Conservation (phyloP, 2,888 invertebrate species). For the Apodemia duryi region DNA sequence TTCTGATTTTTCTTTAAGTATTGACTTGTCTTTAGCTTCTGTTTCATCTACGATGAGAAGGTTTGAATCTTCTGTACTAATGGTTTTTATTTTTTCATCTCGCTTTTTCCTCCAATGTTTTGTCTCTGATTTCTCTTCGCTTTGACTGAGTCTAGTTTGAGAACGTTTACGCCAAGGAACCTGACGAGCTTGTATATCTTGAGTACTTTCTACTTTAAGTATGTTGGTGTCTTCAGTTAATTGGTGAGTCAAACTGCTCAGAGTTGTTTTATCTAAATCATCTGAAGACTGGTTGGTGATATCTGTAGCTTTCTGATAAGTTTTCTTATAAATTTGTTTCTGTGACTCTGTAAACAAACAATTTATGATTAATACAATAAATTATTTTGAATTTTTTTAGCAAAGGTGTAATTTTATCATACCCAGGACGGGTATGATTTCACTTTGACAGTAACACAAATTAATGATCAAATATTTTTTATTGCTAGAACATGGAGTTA, state of each 20-base stretch:
- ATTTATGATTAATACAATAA: no score
- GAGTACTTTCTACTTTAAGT: conserved; percentile 48
- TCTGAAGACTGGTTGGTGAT: conserved; percentile 36
- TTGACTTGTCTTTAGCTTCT: conserved; percentile 30
- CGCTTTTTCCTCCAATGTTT: conserved; percentile 45
- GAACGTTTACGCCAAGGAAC: conserved; percentile 57
- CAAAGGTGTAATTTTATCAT: no score
- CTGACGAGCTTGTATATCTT: conserved; percentile 52
- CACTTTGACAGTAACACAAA: no score
- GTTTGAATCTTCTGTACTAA: conserved; percentile 35
- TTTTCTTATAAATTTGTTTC: conserved; percentile 44
- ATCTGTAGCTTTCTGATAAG: conserved; percentile 49
- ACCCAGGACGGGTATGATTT: no score
- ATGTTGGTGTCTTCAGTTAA: conserved; percentile 64
- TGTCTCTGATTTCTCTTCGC: conserved; percentile 37
- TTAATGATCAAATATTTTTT: no score
- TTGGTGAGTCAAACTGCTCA: conserved; percentile 46
- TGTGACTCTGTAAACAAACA: conserved; percentile 46
- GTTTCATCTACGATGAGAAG: conserved; percentile 33
- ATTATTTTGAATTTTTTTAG: no score
- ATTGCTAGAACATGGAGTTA: no score
- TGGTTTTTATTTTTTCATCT: conserved; percentile 29
- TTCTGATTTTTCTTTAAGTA: neutral
- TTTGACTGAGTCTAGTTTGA: conserved; percentile 28
- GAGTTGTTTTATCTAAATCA: conserved; percentile 36